Evolutionary conservation across 2,113 vertebrate species (phyloP).

Genomic region (Chaetops frenatus): DNA sequence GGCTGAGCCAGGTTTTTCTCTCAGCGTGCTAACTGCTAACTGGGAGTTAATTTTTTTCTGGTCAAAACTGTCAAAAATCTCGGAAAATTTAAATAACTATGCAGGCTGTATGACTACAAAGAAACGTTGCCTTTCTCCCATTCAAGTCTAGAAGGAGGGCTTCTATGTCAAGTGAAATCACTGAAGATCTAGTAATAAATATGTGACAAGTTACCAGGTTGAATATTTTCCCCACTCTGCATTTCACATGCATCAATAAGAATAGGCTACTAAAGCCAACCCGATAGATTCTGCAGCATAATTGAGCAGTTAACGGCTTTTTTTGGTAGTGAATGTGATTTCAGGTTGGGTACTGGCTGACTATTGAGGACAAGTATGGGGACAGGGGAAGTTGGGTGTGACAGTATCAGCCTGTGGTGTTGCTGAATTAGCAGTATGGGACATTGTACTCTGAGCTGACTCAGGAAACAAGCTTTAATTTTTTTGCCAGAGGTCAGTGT

Average conservation of each 20-base stretch:
- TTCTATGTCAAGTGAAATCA: not conserved
- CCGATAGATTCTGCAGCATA: not conserved
- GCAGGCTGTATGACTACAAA: not conserved
- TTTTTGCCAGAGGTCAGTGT: not conserved
- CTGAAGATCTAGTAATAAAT: not conserved
- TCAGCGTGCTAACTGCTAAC: not conserved
- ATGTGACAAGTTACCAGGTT: not conserved
- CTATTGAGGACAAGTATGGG: not conserved
- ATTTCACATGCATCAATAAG: not conserved
- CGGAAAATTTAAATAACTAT: not conserved
- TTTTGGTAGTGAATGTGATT: not conserved
- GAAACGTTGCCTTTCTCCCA: not conserved
- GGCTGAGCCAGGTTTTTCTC: not conserved
- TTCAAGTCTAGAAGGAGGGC: not conserved
- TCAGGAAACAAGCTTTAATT: not conserved
- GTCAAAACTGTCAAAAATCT: not conserved
- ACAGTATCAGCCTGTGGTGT: not conserved
- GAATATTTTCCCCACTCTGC: not conserved
- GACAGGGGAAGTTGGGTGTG: not conserved
- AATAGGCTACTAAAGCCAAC: not conserved
- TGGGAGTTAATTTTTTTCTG: not conserved
- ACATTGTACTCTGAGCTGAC: not conserved
- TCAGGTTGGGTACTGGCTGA: not conserved
- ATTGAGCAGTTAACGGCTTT: not conserved
- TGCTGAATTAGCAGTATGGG: not conserved